phyloP scores from a whole-genome alignment of 2,888 invertebrate species.

The Sphaerophoria rueppellii region DNA sequence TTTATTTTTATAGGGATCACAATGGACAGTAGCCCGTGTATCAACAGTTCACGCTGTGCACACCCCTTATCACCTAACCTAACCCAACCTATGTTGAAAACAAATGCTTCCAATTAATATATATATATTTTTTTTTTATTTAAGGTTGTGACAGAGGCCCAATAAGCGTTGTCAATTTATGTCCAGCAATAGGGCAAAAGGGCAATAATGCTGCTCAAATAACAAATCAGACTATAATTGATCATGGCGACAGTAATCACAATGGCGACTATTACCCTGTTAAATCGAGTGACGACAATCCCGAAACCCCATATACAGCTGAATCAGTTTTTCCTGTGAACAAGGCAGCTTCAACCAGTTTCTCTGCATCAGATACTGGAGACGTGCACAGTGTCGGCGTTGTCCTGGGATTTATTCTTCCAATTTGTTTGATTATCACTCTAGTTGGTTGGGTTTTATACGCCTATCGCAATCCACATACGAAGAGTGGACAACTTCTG shows the following conservation, averaged over 20 bases:
- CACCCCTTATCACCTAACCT: too few species aligned
- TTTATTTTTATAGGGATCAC: too few species aligned
- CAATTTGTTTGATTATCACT: constrained; percentile 87
- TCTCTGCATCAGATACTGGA: constrained; percentile 54
- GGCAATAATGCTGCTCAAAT: constrained; percentile 80
- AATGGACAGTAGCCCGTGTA: too few species aligned
- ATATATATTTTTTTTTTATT: constrained; percentile 43
- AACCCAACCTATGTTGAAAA: too few species aligned
- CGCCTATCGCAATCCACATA: constrained; percentile 98
- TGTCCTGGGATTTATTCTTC: constrained; percentile 87
- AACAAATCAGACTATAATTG: constrained; percentile 35
- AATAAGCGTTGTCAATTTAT: constrained; percentile 75
- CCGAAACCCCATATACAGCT: constrained; percentile 44
- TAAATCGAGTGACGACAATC: constrained; percentile 41
- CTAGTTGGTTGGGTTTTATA: constrained; percentile 93
- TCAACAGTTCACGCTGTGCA: too few species aligned
- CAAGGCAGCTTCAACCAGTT: constrained; percentile 43
- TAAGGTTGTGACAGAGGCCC: constrained; percentile 79
- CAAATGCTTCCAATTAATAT: not conserved
- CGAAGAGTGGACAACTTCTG: constrained; percentile 96
- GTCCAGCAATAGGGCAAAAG: constrained; percentile 79
- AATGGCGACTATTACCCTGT: constrained; percentile 40
- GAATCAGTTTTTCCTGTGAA: constrained; percentile 50
- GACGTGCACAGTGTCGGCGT: constrained; percentile 79
- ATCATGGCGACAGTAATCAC: constrained; percentile 24